Evolutionary conservation across 2,888 invertebrate species (phyloP).

Genomic region (Lycia hirtaria): DNA sequence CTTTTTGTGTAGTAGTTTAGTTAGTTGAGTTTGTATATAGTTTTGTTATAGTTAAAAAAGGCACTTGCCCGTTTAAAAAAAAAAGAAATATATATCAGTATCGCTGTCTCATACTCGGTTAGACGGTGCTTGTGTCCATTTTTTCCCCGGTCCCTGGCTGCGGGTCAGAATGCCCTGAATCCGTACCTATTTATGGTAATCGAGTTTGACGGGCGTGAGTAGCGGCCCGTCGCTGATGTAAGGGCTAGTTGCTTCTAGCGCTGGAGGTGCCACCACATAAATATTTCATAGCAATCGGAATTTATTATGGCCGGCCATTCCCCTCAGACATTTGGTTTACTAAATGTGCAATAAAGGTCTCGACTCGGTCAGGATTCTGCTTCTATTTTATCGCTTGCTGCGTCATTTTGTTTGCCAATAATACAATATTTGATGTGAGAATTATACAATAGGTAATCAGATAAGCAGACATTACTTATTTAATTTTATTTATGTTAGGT

Average conservation of each 20-base stretch:
- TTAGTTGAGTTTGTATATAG: too few species aligned
- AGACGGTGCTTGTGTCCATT: too few species aligned
- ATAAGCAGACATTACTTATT: not conserved
- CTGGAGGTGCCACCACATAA: conserved; percentile 39
- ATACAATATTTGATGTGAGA: conserved; percentile 24
- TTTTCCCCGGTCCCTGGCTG: too few species aligned
- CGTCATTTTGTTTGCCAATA: conserved; percentile 23
- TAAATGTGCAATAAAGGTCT: conserved; percentile 37
- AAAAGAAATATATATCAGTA: too few species aligned
- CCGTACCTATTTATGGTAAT: conserved; percentile 70
- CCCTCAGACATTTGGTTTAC: conserved; percentile 37
- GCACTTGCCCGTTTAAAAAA: too few species aligned
- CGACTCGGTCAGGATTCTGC: conserved; percentile 25
- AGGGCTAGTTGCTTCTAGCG: conserved; percentile 35
- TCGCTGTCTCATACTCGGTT: too few species aligned
- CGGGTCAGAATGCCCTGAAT: conserved; percentile 63
- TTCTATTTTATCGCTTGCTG: conserved; percentile 22
- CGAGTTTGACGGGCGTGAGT: conserved; percentile 56
- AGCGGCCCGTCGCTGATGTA: conserved; percentile 45
- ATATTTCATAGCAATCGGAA: conserved; percentile 46
- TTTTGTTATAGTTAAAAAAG: too few species aligned
- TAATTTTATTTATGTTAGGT: not conserved
- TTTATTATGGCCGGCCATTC: conserved; percentile 41
- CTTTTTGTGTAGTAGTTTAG: too few species aligned
- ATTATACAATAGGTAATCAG: conserved; percentile 10